phyloP scores from a whole-genome alignment of 2,888 invertebrate genomes.

The Campopleginae sp. region DNA sequence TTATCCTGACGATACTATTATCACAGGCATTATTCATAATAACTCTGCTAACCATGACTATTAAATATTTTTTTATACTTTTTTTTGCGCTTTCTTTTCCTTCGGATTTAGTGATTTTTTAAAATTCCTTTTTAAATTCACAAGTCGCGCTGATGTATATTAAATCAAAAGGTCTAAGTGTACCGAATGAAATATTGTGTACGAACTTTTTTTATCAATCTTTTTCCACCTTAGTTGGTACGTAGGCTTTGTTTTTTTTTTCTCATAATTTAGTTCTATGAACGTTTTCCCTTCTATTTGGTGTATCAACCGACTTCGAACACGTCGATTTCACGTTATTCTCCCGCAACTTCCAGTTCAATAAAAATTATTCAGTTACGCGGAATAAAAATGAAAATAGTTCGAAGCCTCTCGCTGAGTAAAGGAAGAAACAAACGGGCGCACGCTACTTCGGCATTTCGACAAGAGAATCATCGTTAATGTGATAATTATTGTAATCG shows the following conservation, averaged over 20 bases:
- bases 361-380: slow-evolving; percentile 58
- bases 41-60: slow-evolving; percentile 84
- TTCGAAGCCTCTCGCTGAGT: slow-evolving; percentile 70
- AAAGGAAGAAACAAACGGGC: slow-evolving; percentile 66
- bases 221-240: slow-evolving; percentile 76
- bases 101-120: slow-evolving; percentile 60
- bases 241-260: slow-evolving; percentile 75
- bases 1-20: slow-evolving; percentile 90
- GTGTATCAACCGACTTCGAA: slow-evolving; percentile 49
- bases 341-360: slow-evolving; percentile 44
- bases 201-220: slow-evolving; percentile 73
- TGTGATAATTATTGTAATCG: slow-evolving; percentile 62
- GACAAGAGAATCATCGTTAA: slow-evolving; percentile 78
- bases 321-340: slow-evolving; percentile 7
- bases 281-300: slow-evolving; percentile 28
- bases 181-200: slow-evolving; percentile 76
- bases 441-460: slow-evolving; percentile 80
- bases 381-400: slow-evolving; percentile 67
- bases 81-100: slow-evolving; percentile 61
- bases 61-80: slow-evolving; percentile 78
- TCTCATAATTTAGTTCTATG: slow-evolving; percentile 52
- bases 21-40: slow-evolving; percentile 88
- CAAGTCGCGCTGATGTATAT: slow-evolving; percentile 69
- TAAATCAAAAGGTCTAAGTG: slow-evolving; percentile 82
- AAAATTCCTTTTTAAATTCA: slow-evolving; percentile 39